Base-by-base conservation (phyloP, 2,888 invertebrate genomes). In the Deroplatys truncata region DNA sequence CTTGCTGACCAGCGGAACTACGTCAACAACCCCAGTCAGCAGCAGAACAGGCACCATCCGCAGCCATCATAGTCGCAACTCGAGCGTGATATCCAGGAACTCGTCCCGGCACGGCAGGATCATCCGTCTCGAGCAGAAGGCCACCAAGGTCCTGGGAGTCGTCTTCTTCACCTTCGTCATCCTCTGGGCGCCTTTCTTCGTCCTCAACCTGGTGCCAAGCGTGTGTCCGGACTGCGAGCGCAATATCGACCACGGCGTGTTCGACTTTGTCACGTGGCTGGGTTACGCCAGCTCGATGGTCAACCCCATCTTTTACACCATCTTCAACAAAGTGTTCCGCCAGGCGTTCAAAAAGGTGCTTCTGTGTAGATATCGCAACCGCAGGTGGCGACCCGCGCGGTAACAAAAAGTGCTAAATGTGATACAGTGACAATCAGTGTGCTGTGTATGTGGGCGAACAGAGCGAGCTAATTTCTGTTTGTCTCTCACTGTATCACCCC, bases 131-230 rank as follows among this genome's bases (percentile, higher is more conserved):
- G 98, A 99, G 93, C 98, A 99, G 93, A 99, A 99, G 93, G 99
- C 99, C 0, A 98, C 99, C 20, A 98, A 99, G 94, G 99, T 98
- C 8, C 94, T 98, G 29, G 98, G 98, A 5, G 97, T 98, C 0
- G 98, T 98, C 2, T 98, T 98, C 94, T 98, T 98, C 93, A 98
- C 98, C 0, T 98, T 98, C 93, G 98, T 98, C 49, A 96, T 98
- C 85, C 95, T 98, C 82, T 98, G 98, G 98, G 97, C 98, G n/a
- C 98, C 98, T 20, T 98, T 98, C 94, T 98, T 98, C 93, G 97
- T 98, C 13, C 94, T 98, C 20, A 98, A 98, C 93, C 95, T 98
- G 92, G 94, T 98, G 91, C 97, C 98, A 25, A 97, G 97, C 0
- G 95, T 98, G 15, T 98, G 98, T 92, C 95, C 96, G 15, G 95